phyloP scores from a whole-genome alignment of 2,113 vertebrate species.

The Leptosomus discolor region DNA sequence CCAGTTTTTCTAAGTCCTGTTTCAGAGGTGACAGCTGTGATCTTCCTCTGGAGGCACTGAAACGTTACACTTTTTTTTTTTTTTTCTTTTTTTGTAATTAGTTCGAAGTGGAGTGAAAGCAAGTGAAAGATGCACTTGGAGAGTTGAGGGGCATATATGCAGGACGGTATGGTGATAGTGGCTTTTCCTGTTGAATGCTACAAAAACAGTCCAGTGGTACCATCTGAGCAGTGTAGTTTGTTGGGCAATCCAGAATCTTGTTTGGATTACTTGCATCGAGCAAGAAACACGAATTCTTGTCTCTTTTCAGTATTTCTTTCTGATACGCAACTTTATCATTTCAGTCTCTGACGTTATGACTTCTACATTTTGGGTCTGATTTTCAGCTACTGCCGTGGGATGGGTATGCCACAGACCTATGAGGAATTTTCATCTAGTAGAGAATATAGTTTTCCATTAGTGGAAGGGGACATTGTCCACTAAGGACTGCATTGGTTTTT shows the following conservation, averaged over 20 bases:
- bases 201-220: neutral
- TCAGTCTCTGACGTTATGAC: neutral
- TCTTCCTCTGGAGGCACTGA: neutral
- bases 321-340: neutral
- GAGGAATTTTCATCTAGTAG: neutral
- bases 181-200: neutral
- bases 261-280: neutral
- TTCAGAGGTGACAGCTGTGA: neutral
- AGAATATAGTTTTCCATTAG: neutral
- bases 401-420: fast-evolving
- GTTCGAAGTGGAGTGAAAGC: neutral
- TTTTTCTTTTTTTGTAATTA: neutral
- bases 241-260: neutral
- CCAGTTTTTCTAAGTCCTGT: neutral
- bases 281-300: neutral
- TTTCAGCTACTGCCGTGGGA: neutral
- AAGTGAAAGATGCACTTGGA: neutral
- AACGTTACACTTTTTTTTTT: neutral
- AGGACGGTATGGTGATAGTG: neutral
- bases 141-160: neutral
- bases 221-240: neutral
- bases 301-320: neutral
- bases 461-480: fast-evolving
- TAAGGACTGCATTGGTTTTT: neutral
- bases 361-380: neutral